A percentile compares a stretch with the other conserved stretches of the same genome.
Evolutionary conservation across 2,888 invertebrate genomes (phyloP).

Genomic region (Torymus tubicola): DNA sequence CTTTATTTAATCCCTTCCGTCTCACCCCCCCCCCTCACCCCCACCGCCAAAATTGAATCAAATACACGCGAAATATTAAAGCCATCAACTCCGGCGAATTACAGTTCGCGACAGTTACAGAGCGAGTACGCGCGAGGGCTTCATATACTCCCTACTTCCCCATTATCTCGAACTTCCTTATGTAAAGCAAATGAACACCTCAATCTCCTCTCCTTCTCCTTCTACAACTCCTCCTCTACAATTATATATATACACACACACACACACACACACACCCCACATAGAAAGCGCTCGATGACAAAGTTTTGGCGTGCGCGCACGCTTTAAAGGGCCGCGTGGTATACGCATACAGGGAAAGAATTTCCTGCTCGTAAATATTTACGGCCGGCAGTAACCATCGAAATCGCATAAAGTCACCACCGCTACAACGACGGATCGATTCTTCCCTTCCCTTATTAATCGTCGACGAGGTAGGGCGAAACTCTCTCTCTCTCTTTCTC

Average conservation of each 20-base stretch:
- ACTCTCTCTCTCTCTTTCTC: too few relatives aligned
- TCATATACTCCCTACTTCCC: not conserved
- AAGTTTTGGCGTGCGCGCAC: not conserved
- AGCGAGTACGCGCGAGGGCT: not conserved
- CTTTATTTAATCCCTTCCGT: too few relatives aligned
- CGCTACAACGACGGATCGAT: slow-evolving; percentile 9
- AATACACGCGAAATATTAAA: slow-evolving; percentile 1
- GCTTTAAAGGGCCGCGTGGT: not conserved
- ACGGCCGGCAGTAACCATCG: slow-evolving; percentile 34
- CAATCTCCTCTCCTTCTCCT: not conserved
- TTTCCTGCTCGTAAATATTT: slow-evolving; percentile 31
- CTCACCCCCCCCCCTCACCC: too few relatives aligned
- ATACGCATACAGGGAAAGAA: not conserved
- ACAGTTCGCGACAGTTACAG: not conserved
- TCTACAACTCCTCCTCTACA: not conserved
- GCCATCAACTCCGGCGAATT: slow-evolving; percentile 19
- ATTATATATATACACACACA: too few relatives aligned
- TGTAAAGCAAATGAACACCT: slow-evolving; percentile 3
- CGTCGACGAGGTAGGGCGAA: not conserved
- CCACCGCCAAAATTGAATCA: not conserved
- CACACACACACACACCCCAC: too few relatives aligned
- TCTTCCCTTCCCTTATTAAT: slow-evolving; percentile 34
- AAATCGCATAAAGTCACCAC: not conserved
- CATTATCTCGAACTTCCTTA: slow-evolving; percentile 19
- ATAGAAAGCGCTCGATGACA: too few relatives aligned